A percentile compares a stretch with the other conserved stretches of the same genome.
Conservation (phyloP, 1,140 invertebrate genomes). For the Temnothorax longispinosus region DNA sequence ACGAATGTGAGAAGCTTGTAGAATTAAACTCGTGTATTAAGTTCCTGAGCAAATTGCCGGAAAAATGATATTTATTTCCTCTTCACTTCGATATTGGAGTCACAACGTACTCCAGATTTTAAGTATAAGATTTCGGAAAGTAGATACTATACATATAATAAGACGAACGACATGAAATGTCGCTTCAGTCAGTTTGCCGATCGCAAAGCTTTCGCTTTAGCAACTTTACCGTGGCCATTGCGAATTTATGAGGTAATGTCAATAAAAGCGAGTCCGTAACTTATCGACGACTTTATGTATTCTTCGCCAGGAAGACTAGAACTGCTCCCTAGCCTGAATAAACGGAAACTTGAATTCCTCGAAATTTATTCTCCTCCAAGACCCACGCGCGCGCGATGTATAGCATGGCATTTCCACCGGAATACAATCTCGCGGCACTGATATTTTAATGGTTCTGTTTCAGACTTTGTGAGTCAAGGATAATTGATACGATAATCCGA, state of each 20-base stretch:
- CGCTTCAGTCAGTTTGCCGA: slow-evolving; percentile 4
- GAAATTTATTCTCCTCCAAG: slow-evolving; percentile 43
- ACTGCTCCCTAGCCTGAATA: slow-evolving; percentile 37
- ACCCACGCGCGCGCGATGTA: neutral
- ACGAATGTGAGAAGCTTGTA: neutral
- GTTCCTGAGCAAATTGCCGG: neutral
- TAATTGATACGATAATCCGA: slow-evolving; percentile 15
- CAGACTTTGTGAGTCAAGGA: slow-evolving; percentile 1
- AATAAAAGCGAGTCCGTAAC: slow-evolving; percentile 54
- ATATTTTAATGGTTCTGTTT: slow-evolving; percentile 42
- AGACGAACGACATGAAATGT: neutral
- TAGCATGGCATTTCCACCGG: neutral
- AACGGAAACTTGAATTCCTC: slow-evolving; percentile 64
- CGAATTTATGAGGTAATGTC: slow-evolving; percentile 60
- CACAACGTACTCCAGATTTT: neutral
- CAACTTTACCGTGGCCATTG: slow-evolving; percentile 10
- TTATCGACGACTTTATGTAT: slow-evolving; percentile 46
- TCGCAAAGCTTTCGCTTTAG: neutral
- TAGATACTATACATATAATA: neutral
- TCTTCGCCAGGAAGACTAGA: slow-evolving; percentile 23
- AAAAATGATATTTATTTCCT: neutral
- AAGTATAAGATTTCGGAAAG: neutral
- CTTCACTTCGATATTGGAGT: neutral
- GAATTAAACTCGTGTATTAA: neutral
- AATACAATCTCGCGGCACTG: slow-evolving; percentile 37